Evolutionary conservation across 92 coral and sea anemone species (phyloP).

Genomic region (Phymanthus crucifer): DNA sequence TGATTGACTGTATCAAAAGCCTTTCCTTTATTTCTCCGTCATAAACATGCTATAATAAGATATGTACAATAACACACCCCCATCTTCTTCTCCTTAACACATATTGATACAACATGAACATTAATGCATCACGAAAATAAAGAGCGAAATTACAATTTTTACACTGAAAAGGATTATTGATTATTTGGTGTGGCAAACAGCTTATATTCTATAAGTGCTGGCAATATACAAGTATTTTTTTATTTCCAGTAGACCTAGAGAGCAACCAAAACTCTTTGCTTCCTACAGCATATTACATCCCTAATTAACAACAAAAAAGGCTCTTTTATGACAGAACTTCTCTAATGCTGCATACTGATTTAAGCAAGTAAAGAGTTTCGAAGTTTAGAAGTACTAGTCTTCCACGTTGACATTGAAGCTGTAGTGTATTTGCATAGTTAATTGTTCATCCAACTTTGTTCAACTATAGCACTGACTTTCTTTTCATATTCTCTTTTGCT

Average conservation of each 20-base stretch:
- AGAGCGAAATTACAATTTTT: background rate
- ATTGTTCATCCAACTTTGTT: conserved; percentile 87
- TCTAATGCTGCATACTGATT: background rate
- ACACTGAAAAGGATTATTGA: background rate
- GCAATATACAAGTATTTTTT: background rate
- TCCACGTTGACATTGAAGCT: background rate
- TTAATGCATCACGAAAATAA: background rate
- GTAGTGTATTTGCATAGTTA: conserved; percentile 8
- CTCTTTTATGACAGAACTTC: background rate
- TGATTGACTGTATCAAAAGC: background rate
- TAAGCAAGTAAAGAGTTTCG: conserved; percentile 9
- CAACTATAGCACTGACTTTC: conserved; percentile 93
- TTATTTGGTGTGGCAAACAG: background rate
- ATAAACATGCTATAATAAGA: background rate
- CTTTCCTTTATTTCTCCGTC: background rate
- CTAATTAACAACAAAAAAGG: background rate
- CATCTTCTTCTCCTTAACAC: background rate
- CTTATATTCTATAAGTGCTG: background rate
- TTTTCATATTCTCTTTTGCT: conserved; percentile 97
- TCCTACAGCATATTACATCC: background rate
- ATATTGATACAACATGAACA: background rate
- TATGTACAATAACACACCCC: background rate
- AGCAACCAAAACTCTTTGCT: conserved; percentile 17
- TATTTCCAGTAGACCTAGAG: conserved; percentile 5
- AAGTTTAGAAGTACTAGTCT: background rate